phyloP scores from a whole-genome alignment of 2,888 invertebrate genomes.

The Erynnis tages region DNA sequence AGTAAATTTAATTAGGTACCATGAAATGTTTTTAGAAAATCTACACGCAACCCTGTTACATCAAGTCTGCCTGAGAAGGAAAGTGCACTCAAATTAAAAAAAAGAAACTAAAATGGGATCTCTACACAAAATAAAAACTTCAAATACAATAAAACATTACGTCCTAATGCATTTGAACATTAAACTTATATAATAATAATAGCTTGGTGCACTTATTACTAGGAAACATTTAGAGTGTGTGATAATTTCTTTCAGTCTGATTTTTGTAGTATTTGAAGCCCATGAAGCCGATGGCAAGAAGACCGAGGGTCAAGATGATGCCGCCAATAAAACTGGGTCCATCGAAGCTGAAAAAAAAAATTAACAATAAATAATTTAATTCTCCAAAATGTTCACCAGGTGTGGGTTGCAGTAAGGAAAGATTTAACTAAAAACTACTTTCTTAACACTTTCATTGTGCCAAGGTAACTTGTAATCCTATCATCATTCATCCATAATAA shows the following conservation, averaged over 20 bases:
- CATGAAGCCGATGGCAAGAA: conserved; percentile 90
- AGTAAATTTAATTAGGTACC: conserved; percentile 11
- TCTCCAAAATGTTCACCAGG: not conserved
- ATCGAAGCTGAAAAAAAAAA: conserved; percentile 82
- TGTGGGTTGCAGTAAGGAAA: too few species aligned
- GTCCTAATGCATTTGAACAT: conserved; percentile 20
- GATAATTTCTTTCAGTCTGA: conserved; percentile 92
- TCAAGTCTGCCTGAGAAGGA: conserved; percentile 21
- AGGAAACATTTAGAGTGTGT: conserved; percentile 86
- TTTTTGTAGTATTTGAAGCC: conserved; percentile 94
- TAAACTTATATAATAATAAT: conserved; percentile 20
- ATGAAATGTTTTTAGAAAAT: conserved; percentile 27
- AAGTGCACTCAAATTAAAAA: conserved; percentile 36
- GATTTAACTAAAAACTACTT: too few species aligned
- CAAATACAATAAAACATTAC: conserved; percentile 30
- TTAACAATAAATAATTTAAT: not conserved
- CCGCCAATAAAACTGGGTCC: conserved; percentile 92
- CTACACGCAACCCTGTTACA: conserved; percentile 39
- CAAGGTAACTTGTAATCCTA: not conserved
- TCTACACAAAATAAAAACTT: conserved; percentile 30
- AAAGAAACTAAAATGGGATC: conserved; percentile 29
- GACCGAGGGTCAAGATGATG: conserved; percentile 89
- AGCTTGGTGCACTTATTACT: conserved; percentile 57
- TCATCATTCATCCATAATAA: not conserved
- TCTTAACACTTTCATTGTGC: too few species aligned